These are phyloP conservation scores for Epinephelus cyanopodus DNA, from an alignment of 2,113 vertebrate species.

Conservation along the genomic window DNA sequence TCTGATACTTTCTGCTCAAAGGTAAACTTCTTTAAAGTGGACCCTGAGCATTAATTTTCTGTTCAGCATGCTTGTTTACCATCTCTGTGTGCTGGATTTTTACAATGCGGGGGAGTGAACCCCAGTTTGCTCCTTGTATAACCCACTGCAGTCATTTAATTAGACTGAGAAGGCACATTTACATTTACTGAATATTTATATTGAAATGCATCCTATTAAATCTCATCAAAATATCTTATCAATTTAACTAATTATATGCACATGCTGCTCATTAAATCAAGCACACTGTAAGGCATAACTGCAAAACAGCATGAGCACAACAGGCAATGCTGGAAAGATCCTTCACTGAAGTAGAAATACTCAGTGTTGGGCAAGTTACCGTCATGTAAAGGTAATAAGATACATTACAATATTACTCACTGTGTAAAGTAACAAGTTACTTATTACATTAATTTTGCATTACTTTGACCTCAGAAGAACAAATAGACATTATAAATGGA, in stretches of 20 bases:
- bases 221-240: conserved; percentile 69
- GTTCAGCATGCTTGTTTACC: conserved; percentile 6
- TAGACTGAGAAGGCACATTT: conserved; percentile 59
- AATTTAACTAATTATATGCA: conserved; percentile 72
- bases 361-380: too few relatives aligned
- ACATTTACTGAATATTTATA: conserved; percentile 74
- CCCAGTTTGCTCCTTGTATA: conserved; percentile 27
- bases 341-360: too few relatives aligned
- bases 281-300: conserved; percentile 53
- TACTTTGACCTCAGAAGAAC: too few relatives aligned
- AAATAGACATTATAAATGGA: too few relatives aligned
- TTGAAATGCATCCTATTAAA: conserved; percentile 71
- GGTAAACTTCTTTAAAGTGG: background rate
- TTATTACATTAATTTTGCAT: too few relatives aligned
- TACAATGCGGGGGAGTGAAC: conserved; percentile 19
- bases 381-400: too few relatives aligned
- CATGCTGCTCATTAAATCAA: conserved; percentile 69
- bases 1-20: background rate
- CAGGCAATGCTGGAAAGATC: background rate
- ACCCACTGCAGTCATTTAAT: conserved; percentile 46
- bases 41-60: background rate
- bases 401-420: too few relatives aligned
- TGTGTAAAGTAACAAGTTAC: too few relatives aligned
- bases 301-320: conserved; percentile 32
- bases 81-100: conserved; percentile 14